These are phyloP conservation scores for Botia kubotai DNA, from an alignment of 2,797 vertebrate species.

Conservation along the genomic window DNA sequence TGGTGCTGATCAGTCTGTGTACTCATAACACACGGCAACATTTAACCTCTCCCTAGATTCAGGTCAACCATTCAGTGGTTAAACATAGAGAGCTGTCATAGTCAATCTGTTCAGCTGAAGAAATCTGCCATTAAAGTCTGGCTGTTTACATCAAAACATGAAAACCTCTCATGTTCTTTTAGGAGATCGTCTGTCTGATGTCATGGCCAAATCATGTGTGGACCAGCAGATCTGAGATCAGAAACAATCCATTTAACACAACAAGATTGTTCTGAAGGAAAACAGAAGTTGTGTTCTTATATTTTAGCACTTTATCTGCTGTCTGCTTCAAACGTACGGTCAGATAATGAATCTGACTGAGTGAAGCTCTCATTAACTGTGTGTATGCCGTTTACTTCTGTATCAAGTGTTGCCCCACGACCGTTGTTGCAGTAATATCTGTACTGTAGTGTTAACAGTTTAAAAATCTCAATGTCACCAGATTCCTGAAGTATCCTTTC, in stretches of 20 bases:
- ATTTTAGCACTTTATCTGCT: not conserved
- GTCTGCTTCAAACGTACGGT: not conserved
- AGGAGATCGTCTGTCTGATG: slow-evolving; percentile 40
- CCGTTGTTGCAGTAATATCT: no score
- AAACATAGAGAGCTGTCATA: slow-evolving; percentile 48
- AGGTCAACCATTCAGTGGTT: slow-evolving; percentile 42
- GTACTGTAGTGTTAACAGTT: no score
- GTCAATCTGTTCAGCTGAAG: slow-evolving; percentile 35
- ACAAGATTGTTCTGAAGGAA: not conserved
- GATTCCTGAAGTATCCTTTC: not conserved
- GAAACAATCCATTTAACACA: not conserved
- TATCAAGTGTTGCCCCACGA: no score
- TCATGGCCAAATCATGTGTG: slow-evolving; percentile 25
- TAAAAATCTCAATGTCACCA: not conserved
- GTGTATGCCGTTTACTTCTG: no score
- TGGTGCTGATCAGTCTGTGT: slow-evolving; percentile 8
- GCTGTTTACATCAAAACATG: slow-evolving; percentile 22
- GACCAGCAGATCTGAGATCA: not conserved
- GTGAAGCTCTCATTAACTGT: no score
- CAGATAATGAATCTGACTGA: not conserved
- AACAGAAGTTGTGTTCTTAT: not conserved
- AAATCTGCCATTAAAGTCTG: slow-evolving; percentile 37
- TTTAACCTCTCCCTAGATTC: slow-evolving; percentile 46
- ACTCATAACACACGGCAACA: slow-evolving; percentile 39
- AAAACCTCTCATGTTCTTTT: slow-evolving; percentile 39